Evolutionary conservation across 2,113 vertebrate genomes (phyloP).

Genomic region (Antennarius striatus): DNA sequence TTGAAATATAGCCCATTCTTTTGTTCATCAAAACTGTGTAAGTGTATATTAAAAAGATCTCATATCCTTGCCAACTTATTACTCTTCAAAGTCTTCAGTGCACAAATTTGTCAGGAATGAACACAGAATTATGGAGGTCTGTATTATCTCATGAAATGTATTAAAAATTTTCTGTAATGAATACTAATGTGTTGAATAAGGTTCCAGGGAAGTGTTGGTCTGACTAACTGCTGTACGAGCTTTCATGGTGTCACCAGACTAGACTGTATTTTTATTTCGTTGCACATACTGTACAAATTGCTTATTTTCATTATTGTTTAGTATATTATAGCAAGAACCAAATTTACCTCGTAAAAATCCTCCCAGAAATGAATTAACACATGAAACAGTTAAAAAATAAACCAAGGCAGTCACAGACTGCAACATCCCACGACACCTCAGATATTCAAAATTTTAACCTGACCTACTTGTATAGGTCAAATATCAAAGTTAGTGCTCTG

Average conservation of each 20-base stretch:
- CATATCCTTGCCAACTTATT: neutral
- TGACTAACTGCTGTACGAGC: neutral
- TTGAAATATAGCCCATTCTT: conserved; percentile 28
- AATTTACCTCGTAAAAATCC: conserved; percentile 1
- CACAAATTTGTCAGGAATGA: neutral
- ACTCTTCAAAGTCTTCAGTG: neutral
- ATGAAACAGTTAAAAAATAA: neutral
- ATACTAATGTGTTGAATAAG: neutral
- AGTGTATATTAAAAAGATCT: neutral
- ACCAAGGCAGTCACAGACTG: no score
- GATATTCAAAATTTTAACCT: no score
- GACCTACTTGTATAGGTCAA: no score
- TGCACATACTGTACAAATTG: no score
- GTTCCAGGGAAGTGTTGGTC: conserved; percentile 5
- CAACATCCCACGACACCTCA: no score
- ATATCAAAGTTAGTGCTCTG: no score
- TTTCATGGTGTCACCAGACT: no score
- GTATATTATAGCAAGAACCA: neutral
- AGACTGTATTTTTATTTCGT: no score
- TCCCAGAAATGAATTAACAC: neutral
- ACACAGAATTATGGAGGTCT: no score
- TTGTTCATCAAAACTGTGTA: conserved; percentile 1
- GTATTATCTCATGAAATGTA: neutral
- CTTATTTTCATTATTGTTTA: conserved; percentile 16
- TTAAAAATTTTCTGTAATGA: neutral